phyloP scores from a whole-genome alignment of 1,140 invertebrate species.

The Littorina saxatilis region DNA sequence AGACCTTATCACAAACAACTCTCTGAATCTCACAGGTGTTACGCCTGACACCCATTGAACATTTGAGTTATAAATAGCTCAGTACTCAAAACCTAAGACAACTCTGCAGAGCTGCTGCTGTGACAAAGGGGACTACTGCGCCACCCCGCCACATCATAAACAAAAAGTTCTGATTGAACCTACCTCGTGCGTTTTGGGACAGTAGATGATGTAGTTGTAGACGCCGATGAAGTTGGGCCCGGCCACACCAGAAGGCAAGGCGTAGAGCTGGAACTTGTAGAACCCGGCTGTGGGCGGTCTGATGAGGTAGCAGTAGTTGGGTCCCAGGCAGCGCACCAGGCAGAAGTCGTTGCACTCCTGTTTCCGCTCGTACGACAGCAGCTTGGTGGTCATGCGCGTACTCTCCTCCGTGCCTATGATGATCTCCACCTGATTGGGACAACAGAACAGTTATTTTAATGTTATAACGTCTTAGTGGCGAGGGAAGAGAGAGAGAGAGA shows the following conservation, averaged over 20 bases:
- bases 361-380: constrained; percentile 62
- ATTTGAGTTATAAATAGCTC: too few relatives aligned
- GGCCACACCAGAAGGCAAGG: constrained; percentile 69
- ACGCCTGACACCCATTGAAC: too few relatives aligned
- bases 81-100: too few relatives aligned
- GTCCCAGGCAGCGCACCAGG: constrained; percentile 58
- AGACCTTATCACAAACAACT: too few relatives aligned
- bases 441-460: neutral
- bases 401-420: constrained; percentile 58
- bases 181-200: constrained; percentile 40
- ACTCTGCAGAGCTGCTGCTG: too few relatives aligned
- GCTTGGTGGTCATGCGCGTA: constrained; percentile 63
- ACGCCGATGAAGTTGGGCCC: constrained; percentile 73
- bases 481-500: neutral
- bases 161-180: too few relatives aligned
- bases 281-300: constrained; percentile 67
- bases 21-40: too few relatives aligned
- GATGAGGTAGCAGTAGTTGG: constrained; percentile 63
- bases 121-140: too few relatives aligned
- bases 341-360: constrained; percentile 63
- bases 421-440: constrained; percentile 58
- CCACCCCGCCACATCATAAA: too few relatives aligned
- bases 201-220: constrained; percentile 73
- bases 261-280: constrained; percentile 75
- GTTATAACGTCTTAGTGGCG: neutral